Evolutionary conservation across 2,113 vertebrate species (phyloP).

Genomic region (Heloderma charlesbogerti): DNA sequence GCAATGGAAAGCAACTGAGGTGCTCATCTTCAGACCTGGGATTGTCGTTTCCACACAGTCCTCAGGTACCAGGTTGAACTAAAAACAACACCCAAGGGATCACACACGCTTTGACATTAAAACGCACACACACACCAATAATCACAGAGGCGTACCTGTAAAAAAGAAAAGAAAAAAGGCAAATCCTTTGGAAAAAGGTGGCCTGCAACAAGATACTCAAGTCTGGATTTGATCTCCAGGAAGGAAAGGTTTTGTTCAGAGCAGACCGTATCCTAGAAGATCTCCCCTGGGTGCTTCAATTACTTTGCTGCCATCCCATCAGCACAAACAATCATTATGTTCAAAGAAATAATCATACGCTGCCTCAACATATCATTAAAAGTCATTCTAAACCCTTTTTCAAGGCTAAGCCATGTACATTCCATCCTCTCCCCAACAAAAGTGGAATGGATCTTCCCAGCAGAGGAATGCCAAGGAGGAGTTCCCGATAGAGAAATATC

Average conservation of each 20-base stretch:
- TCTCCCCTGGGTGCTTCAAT: neutral
- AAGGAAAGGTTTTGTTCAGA: neutral
- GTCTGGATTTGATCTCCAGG: neutral
- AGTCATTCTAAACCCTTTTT: slow-evolving; percentile 37
- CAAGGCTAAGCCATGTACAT: neutral
- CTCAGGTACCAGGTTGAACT: neutral
- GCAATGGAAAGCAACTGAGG: neutral
- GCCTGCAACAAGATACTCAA: neutral
- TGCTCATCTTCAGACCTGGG: neutral
- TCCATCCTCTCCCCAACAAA: slow-evolving; percentile 42
- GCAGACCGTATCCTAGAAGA: neutral
- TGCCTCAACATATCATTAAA: neutral
- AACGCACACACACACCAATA: neutral
- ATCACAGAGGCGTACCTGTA: no score
- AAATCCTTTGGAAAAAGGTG: neutral
- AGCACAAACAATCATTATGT: neutral
- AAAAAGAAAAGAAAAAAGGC: neutral
- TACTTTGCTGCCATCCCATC: slow-evolving; percentile 44
- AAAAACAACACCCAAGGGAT: neutral
- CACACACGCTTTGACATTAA: neutral
- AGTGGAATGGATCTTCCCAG: slow-evolving; percentile 8
- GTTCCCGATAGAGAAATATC: slow-evolving; percentile 48
- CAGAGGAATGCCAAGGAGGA: slow-evolving; percentile 44
- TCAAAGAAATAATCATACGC: neutral
- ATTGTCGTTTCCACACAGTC: neutral